These are phyloP conservation scores for Sebastes schlegelii DNA, from an alignment of 2,113 vertebrate genomes.

Conservation along the genomic window DNA sequence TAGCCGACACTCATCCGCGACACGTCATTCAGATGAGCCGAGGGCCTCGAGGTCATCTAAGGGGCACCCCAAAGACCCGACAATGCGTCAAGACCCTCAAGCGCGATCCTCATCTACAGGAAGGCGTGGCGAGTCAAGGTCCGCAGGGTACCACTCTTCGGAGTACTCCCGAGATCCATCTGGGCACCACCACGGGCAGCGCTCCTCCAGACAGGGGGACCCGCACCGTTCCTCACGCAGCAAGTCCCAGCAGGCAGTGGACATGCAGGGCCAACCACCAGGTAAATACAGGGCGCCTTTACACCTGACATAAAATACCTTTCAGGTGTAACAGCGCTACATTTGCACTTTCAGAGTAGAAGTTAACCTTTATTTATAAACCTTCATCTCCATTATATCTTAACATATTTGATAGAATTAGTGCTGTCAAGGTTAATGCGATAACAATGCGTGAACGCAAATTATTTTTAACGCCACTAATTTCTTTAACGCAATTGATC, in stretches of 20 bases:
- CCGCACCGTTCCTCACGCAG: slow-evolving; percentile 77
- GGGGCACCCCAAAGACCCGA: slow-evolving; percentile 89
- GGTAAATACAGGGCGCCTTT: slow-evolving; percentile 44
- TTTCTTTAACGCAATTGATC: too few relatives aligned
- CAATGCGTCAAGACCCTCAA: slow-evolving; percentile 89
- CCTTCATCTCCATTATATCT: neutral
- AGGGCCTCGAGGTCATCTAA: slow-evolving; percentile 89
- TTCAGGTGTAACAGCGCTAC: neutral
- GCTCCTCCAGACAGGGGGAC: slow-evolving; percentile 77
- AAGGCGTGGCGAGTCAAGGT: slow-evolving; percentile 89
- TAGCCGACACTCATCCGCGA: slow-evolving; percentile 87
- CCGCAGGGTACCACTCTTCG: slow-evolving; percentile 85
- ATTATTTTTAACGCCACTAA: too few relatives aligned
- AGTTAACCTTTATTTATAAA: neutral
- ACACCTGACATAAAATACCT: neutral
- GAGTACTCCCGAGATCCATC: slow-evolving; percentile 89
- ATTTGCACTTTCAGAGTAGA: neutral
- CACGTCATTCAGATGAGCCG: slow-evolving; percentile 91
- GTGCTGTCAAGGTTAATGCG: too few relatives aligned
- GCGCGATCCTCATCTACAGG: slow-evolving; percentile 85
- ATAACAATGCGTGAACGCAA: too few relatives aligned
- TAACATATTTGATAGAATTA: neutral
- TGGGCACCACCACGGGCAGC: slow-evolving; percentile 86
- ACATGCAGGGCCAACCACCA: slow-evolving; percentile 78
- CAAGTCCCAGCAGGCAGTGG: slow-evolving; percentile 79